Base-by-base conservation (phyloP, 2,797 vertebrate genomes). In the Spinibarbus caldwelli region DNA sequence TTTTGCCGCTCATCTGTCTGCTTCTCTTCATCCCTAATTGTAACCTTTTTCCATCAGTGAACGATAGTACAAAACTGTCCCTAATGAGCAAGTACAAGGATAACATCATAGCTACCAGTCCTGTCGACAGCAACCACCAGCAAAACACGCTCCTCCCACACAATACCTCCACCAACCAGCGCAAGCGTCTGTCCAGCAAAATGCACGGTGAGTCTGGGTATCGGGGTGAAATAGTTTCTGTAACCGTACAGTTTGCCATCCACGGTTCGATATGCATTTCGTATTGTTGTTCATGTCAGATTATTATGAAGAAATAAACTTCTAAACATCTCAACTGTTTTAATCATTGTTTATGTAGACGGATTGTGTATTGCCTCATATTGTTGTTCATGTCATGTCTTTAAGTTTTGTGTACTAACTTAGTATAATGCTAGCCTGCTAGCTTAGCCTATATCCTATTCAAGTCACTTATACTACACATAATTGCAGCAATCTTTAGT, bases 11-110 rank as follows among this genome's bases (percentile, higher is more conserved):
- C 72, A n/a, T n/a, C n/a, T n/a, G 4, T 76, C 38, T 82, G 31
- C 49, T 36, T 73, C 1, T 19, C 36, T 34, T 70, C 86, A 86
- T 49, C 86, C 83, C 88, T 91, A 80, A 54, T 78, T n/a, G 79
- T 81, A 82, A 68, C 82, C 86, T 73, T 89, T 89, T 84, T 52
- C 82, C 88, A 87, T 75, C 94, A 97, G 98, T 97, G 88, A 97
- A 95, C 0, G 98, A 99, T 87, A 98, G 96, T 1, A 98, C 97
- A 92, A 99, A 99, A 92, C 93, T 99, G 92, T 98, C 97, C 26
- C 93, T 99, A 86, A 99, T 99, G 98, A 99, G 97, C 95, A 99
- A 99, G 90, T 99, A 99, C 93, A 99, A 99, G 93, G 98, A 99
- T 94, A 99, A 97, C 92, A 98, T 99, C 94, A 99, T 99, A 0